Conservation (phyloP, 2,888 invertebrate genomes). For the Ectemnius cavifrons region DNA sequence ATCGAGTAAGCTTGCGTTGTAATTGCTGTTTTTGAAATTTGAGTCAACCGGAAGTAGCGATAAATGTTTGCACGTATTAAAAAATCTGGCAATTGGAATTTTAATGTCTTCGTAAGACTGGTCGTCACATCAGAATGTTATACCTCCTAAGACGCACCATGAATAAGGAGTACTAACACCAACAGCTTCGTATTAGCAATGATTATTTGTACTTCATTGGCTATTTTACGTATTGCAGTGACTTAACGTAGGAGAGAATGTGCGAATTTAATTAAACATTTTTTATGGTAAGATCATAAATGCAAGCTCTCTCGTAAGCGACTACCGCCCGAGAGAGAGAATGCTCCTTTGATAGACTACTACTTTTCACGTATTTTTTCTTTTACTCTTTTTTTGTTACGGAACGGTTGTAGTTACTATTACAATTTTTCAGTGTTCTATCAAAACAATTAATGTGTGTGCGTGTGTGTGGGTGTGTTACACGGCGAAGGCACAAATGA, state of each 20-base stretch:
- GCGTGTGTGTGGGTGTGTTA: conserved; percentile 36
- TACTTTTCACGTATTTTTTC: conserved; percentile 16
- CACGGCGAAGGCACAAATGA: conserved; percentile 40
- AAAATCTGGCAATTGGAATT: conserved; percentile 23
- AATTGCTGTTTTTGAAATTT: conserved; percentile 25
- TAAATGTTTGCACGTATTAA: conserved; percentile 8
- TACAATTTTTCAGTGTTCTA: conserved; percentile 47
- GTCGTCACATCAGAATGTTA: conserved; percentile 43
- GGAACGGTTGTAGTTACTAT: conserved; percentile 46
- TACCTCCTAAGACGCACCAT: conserved; percentile 49
- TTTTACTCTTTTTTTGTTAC: conserved; percentile 21
- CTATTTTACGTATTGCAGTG: conserved; percentile 58
- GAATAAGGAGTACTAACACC: conserved; percentile 51
- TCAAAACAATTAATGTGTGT: conserved; percentile 33
- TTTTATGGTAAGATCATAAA: conserved; percentile 51
- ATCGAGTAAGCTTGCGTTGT: conserved; percentile 10
- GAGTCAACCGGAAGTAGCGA: conserved; percentile 18
- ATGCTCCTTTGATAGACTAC: conserved; percentile 26
- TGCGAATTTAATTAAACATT: conserved; percentile 59
- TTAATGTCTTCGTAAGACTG: conserved; percentile 33
- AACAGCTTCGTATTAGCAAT: conserved; percentile 58
- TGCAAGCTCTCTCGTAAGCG: conserved; percentile 29
- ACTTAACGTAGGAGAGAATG: conserved; percentile 62
- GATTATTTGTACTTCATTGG: conserved; percentile 62
- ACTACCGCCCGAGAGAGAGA: conserved; percentile 14